Percentiles rank a stretch among this genome's conserved stretches.
Evolutionary conservation across 1,140 invertebrate species (phyloP).

Genomic region (Papilio xuthus): DNA sequence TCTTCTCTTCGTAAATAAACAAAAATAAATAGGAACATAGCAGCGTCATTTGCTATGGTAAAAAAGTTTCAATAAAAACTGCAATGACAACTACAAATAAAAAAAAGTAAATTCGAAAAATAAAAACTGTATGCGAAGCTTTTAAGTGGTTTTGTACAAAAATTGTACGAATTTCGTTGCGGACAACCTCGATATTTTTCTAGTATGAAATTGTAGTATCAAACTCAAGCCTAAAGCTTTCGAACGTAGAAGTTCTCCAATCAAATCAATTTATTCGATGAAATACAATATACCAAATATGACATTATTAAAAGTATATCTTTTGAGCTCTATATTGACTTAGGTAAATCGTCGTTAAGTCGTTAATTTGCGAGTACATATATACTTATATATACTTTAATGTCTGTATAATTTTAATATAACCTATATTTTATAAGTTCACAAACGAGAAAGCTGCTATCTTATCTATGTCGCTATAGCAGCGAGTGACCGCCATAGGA

Average conservation of each 20-base stretch:
- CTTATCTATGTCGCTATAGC: no score
- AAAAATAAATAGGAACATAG: not conserved
- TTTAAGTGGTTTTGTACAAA: slow-evolving; percentile 19
- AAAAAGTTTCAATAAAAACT: not conserved
- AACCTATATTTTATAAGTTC: no score
- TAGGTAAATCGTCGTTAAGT: no score
- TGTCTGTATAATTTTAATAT: no score
- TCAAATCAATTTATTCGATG: not conserved
- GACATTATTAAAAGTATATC: not conserved
- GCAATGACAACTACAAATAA: not conserved
- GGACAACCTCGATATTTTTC: not conserved
- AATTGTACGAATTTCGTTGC: not conserved
- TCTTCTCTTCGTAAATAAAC: not conserved
- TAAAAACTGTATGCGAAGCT: slow-evolving; percentile 12
- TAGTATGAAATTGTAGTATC: not conserved
- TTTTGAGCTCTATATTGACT: no score
- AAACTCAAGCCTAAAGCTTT: not conserved
- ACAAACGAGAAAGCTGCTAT: no score
- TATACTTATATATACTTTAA: no score
- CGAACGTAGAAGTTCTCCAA: not conserved
- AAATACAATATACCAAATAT: not conserved
- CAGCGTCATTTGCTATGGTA: not conserved
- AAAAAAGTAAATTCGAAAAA: slow-evolving; percentile 1
- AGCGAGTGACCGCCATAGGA: no score
- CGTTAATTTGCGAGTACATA: no score